A percentile compares a stretch with the other conserved stretches of the same genome.
phyloP scores from a whole-genome alignment of 2,888 invertebrate genomes.

The Standfussiana lucernea region DNA sequence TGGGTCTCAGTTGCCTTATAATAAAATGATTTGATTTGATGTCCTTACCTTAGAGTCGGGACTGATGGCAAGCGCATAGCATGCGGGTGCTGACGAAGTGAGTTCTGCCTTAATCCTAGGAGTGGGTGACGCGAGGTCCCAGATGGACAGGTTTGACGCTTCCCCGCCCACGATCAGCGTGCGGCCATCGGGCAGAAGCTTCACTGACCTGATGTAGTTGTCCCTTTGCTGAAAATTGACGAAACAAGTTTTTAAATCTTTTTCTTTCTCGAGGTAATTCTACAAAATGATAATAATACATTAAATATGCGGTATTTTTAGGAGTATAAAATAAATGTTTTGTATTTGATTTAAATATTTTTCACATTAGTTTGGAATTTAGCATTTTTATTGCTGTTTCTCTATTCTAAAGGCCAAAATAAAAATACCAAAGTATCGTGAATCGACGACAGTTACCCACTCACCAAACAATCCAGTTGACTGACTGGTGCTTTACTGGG shows the following conservation, averaged over 20 bases:
- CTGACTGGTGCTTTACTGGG: constrained; percentile 97
- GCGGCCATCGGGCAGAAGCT: constrained; percentile 97
- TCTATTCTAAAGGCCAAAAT: constrained; percentile 40
- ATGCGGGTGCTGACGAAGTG: constrained; percentile 98
- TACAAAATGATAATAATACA: constrained; percentile 25
- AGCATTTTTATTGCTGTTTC: constrained; percentile 21
- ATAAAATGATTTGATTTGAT: neutral
- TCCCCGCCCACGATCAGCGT: constrained; percentile 99
- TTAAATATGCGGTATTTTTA: constrained; percentile 5
- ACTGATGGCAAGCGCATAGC: constrained; percentile 99
- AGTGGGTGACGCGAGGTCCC: constrained; percentile 98
- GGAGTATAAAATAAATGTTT: constrained; percentile 17
- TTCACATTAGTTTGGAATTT: constrained; percentile 49
- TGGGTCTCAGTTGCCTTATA: no score
- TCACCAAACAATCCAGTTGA: constrained; percentile 97
- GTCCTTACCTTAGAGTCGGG: constrained; percentile 95
- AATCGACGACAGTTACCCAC: constrained; percentile 89
- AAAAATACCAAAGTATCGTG: constrained; percentile 64
- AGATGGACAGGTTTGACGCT: constrained; percentile 98
- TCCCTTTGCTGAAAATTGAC: constrained; percentile 93
- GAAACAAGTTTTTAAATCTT: constrained; percentile 25
- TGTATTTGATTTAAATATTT: constrained; percentile 29
- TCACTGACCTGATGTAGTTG: constrained; percentile 98
- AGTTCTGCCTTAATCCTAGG: constrained; percentile 98
- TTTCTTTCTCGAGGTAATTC: constrained; percentile 12